These are phyloP conservation scores for Pachliopta kotzebuea DNA, from an alignment of 2,888 invertebrate species.

Conservation along the genomic window DNA sequence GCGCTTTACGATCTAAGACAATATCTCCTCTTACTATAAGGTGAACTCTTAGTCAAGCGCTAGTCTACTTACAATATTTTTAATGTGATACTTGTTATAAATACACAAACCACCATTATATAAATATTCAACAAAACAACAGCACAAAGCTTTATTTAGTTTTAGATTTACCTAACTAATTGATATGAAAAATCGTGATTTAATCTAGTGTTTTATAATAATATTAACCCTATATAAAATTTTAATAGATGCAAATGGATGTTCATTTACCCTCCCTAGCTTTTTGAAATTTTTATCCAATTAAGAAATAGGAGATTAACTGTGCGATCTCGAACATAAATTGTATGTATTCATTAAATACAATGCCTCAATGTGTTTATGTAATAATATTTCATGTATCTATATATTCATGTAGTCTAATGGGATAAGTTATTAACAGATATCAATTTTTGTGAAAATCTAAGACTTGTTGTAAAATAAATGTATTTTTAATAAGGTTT, in stretches of 20 bases:
- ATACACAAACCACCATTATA: background rate
- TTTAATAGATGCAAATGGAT: constrained; percentile 14
- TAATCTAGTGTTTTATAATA: constrained; percentile 5
- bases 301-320: background rate
- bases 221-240: constrained; percentile 3
- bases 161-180: constrained; percentile 8
- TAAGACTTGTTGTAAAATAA: background rate
- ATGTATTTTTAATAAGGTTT: constrained; percentile 8
- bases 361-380: too few species aligned
- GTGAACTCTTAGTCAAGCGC: too few species aligned
- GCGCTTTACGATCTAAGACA: too few species aligned
- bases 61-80: background rate
- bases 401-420: too few species aligned
- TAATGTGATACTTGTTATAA: background rate
- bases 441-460: too few species aligned
- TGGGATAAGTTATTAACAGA: too few species aligned
- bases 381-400: too few species aligned
- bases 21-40: too few species aligned
- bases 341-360: background rate
- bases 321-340: constrained; percentile 23
- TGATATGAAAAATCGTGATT: constrained; percentile 5
- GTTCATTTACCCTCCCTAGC: constrained; percentile 17
- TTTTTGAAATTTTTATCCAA: constrained; percentile 5
- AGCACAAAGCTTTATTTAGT: constrained; percentile 15
- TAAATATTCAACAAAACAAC: background rate